Base-by-base conservation (phyloP, 2,888 invertebrate genomes). In the Aphrophora alni region DNA sequence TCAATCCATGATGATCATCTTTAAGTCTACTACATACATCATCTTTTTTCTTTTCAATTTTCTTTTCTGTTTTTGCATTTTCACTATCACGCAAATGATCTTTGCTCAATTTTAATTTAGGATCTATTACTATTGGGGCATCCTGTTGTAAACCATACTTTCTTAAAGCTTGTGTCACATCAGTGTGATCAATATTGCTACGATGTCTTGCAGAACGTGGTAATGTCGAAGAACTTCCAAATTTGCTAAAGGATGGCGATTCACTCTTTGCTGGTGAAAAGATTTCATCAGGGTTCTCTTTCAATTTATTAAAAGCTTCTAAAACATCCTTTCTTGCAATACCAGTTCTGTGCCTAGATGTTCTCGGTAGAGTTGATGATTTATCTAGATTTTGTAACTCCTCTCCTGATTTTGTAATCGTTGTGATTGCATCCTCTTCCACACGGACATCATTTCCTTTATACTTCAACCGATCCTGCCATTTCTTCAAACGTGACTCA, bases 251-350 rank as follows among this genome's bases (percentile, higher is more conserved):
- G 21, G 81, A 69, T 25, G 33, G 73, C 70, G 21, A 59, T 73
- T 71, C 69, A 10, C 59, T 51, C 3, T 38, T 72, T 24, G 78
- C 33, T 78, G 74, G 68, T 21, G 73, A 72, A 17, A 71, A 44
- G 10, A 78, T 85, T 86, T 69, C 86, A 85, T 72, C 84, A 84
- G 74, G 85, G 83, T 69, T 88, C 86, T 78, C 88, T 51, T 51
- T 79, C 24, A 74, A 51, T 28, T 92, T 92, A 76, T 93, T 88
- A 77, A 93, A 91, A 0, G 93, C 93, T 88, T 92, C 92, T 80
- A 92, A 92, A 0, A 93, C 92, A 86, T 94, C 94, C 83, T 93
- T 92, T 84, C 92, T 92, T 86, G 93, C 93, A 80, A 94, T 93
- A 0, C 92, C 92, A 74, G 93, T 93, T 75, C 93, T 90, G 87